Percentiles rank a stretch among this genome's conserved stretches.
Conservation (phyloP, 2,797 vertebrate species). For the Argyrosomus regius region DNA sequence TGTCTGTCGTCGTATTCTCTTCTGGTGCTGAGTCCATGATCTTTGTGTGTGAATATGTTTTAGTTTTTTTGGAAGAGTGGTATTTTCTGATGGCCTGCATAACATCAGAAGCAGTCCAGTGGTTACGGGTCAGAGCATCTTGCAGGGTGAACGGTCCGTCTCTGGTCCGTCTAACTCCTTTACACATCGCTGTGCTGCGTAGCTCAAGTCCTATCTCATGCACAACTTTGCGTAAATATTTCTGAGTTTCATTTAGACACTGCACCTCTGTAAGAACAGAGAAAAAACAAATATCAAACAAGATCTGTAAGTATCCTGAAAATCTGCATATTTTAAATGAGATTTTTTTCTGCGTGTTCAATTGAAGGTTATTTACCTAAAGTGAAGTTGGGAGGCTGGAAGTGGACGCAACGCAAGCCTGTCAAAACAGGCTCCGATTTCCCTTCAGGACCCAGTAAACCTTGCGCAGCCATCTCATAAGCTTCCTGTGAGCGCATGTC, state of each 20-base stretch:
- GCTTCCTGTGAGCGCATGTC: constrained; percentile 93
- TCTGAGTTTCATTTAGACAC: constrained; percentile 95
- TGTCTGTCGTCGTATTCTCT: background rate
- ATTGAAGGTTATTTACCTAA: constrained; percentile 85
- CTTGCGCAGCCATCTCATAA: constrained; percentile 92
- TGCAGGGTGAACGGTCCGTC: constrained; percentile 90
- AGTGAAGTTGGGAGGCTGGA: constrained; percentile 91
- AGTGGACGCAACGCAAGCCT: constrained; percentile 88
- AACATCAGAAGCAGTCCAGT: constrained; percentile 88
- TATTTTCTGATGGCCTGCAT: constrained; percentile 79
- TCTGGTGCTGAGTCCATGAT: background rate
- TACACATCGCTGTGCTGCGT: constrained; percentile 90
- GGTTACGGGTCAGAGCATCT: constrained; percentile 87
- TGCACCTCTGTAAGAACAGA: constrained; percentile 88
- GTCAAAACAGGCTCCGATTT: constrained; percentile 91
- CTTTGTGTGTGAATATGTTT: background rate
- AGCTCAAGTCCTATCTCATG: constrained; percentile 96
- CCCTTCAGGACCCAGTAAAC: constrained; percentile 88
- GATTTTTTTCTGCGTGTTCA: background rate
- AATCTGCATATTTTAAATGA: background rate
- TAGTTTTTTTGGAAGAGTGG: constrained; percentile 51
- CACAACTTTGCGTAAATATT: constrained; percentile 90
- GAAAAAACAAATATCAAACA: background rate
- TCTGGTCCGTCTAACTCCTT: constrained; percentile 88
- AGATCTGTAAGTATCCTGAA: background rate